phyloP scores from a whole-genome alignment of 2,113 vertebrate species.

The Pachycephala philippinensis region DNA sequence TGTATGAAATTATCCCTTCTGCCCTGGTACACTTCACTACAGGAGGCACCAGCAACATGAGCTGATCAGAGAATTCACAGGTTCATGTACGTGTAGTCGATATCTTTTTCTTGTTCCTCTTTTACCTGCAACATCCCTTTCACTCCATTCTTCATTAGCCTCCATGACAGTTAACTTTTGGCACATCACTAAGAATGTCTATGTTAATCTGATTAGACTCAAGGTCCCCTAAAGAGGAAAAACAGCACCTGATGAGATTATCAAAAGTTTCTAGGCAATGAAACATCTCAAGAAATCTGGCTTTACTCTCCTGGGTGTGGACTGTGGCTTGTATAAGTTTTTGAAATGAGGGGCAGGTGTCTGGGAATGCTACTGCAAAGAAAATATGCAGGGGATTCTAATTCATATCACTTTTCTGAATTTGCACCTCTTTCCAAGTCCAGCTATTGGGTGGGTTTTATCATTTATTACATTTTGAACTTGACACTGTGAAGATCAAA shows the following conservation, averaged over 20 bases:
- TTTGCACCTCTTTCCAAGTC: slow-evolving; percentile 1
- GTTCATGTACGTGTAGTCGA: rapidly evolving
- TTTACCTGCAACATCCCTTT: not conserved
- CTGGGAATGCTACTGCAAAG: slow-evolving; percentile 23
- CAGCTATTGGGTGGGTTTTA: not conserved
- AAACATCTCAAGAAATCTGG: not conserved
- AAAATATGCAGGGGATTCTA: not conserved
- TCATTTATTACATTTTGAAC: not conserved
- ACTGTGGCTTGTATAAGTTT: not conserved
- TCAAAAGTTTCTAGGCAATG: not conserved
- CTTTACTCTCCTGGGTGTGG: not conserved
- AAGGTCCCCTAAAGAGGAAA: not conserved
- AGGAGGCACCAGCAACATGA: not conserved
- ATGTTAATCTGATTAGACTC: not conserved
- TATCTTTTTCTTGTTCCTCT: not conserved
- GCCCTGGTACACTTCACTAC: not conserved
- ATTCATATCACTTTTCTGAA: not conserved
- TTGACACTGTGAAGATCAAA: slow-evolving; percentile 20
- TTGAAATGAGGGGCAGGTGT: slow-evolving; percentile 21
- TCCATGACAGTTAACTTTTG: not conserved
- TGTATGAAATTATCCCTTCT: not conserved
- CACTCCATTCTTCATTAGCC: not conserved
- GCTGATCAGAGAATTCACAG: not conserved
- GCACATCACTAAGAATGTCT: not conserved
- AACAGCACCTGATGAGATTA: not conserved